These are phyloP conservation scores for Dicycla oo DNA, from an alignment of 2,888 invertebrate genomes.

Conservation along the genomic window DNA sequence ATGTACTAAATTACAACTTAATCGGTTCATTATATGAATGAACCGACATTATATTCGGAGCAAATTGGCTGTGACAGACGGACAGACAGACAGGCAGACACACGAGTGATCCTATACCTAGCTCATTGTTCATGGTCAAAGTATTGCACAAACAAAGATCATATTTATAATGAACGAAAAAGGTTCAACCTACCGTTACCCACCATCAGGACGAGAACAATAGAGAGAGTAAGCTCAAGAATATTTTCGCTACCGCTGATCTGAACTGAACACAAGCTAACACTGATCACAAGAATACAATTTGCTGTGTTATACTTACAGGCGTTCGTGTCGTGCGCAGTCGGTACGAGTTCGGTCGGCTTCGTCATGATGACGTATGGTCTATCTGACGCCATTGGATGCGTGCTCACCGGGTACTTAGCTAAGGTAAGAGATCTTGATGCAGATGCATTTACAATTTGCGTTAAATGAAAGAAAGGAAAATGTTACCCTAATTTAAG, in stretches of 20 bases:
- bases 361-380: constrained; percentile 93
- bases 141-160: not conserved
- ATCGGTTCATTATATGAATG: too few species aligned
- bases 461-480: too few species aligned
- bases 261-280: not conserved
- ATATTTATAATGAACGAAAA: not conserved
- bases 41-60: too few species aligned
- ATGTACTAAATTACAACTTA: too few species aligned
- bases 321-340: constrained; percentile 90
- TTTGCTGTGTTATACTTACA: constrained; percentile 70
- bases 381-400: constrained; percentile 91
- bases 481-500: too few species aligned
- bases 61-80: too few species aligned
- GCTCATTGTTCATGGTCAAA: not conserved
- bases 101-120: too few species aligned
- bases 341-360: constrained; percentile 92
- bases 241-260: not conserved
- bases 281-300: not conserved
- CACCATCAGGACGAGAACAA: not conserved
- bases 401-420: constrained; percentile 84
- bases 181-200: not conserved
- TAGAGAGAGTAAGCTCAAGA: not conserved
- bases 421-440: constrained; percentile 75
- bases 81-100: too few species aligned
- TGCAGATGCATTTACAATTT: not conserved